Base-by-base conservation (phyloP, 2,797 vertebrate genomes). In the Pseudomugil gertrudae region DNA sequence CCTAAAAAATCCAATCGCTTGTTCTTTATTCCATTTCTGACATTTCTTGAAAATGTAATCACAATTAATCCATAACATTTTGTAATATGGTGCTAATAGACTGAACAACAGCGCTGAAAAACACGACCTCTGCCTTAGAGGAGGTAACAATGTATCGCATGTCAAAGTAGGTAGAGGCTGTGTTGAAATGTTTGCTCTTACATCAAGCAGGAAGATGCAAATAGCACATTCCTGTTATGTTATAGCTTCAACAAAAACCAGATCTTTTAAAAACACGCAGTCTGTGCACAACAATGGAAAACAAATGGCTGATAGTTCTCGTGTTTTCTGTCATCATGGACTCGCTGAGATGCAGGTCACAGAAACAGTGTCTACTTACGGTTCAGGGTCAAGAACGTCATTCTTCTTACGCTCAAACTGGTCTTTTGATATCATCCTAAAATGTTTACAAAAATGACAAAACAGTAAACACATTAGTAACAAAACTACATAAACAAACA, bases 331-430 rank as follows among this genome's bases (percentile, higher is more conserved):
- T n/a, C n/a, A n/a, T n/a, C n/a, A n/a, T n/a, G n/a, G n/a, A n/a
- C n/a, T n/a, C n/a, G n/a, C n/a, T n/a, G n/a, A n/a, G n/a, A n/a
- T n/a, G n/a, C n/a, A n/a, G n/a, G n/a, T n/a, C n/a, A n/a, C n/a
- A n/a, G 66, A 48, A 78, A 85, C 79, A 50, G 11, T 8, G 14
- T 53, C 2, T 26, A 98, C 98, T 97, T 92, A 99, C 98, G 98
- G 98, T 91, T 99, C 98, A 11, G 96, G 95, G 85, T 99, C 98
- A 62, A 99, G 94, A 4, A 96, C 96, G 58, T 99, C 98, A 0
- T 99, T 99, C 89, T 99, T 99, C 94, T 97, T 99, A 84, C 97
- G 96, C 90, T 99, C 98, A 92, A 99, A 99, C 84, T 99, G 98
- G 90, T 99, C 97, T 93, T 99, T 99, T 57, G 96, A 99, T 89